These are phyloP conservation scores for Heterodera schachtii DNA, from an alignment of 1,140 invertebrate species.

Conservation along the genomic window DNA sequence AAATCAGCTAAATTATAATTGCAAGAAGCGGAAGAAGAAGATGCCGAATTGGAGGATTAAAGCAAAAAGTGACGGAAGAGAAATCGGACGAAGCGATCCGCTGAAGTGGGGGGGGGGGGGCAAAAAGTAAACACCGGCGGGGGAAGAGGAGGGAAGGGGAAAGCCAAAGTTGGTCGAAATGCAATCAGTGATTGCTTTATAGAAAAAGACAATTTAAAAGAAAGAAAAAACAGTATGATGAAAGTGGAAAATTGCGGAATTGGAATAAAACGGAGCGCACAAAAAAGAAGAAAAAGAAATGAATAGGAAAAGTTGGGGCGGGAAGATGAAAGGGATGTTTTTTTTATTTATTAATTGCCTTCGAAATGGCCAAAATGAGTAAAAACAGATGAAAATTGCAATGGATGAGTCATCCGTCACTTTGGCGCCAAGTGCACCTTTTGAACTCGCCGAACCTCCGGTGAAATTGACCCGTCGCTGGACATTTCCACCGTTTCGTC, in stretches of 20 bases:
- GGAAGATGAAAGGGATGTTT: neutral
- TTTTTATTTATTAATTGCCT: neutral
- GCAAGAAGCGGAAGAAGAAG: neutral
- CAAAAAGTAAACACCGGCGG: neutral
- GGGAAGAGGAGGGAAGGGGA: neutral
- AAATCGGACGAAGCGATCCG: neutral
- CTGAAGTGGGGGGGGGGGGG: neutral
- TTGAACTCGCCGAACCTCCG: neutral
- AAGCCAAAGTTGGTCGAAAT: no score
- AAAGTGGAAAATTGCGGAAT: no score
- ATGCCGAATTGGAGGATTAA: neutral
- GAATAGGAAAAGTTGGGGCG: neutral
- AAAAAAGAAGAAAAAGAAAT: constrained; percentile 8
- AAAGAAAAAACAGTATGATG: no score
- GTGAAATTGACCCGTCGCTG: neutral
- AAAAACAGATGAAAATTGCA: neutral
- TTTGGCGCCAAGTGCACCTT: neutral
- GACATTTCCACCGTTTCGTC: neutral
- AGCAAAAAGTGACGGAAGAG: neutral
- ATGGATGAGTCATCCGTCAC: neutral
- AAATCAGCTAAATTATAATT: neutral
- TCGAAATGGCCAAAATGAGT: neutral
- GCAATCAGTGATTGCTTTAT: no score
- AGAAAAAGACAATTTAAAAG: neutral
- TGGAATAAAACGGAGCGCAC: neutral